A percentile compares a stretch with the other conserved stretches of the same genome.
Evolutionary conservation across 2,797 vertebrate genomes (phyloP).

Genomic region (Fratercula arctica): DNA sequence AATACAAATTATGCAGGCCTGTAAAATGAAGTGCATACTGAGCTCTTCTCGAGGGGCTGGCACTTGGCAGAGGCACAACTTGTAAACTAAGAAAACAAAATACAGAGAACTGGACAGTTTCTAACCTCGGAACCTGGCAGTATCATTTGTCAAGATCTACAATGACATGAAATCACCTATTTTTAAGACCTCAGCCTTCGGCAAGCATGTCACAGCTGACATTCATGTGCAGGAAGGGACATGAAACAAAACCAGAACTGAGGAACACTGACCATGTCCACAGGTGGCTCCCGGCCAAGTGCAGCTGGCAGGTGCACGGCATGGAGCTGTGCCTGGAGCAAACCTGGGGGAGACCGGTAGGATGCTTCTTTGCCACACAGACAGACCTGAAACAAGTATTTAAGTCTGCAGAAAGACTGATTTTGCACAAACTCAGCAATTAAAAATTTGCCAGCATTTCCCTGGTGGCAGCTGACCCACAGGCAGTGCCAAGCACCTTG

Average conservation of each 20-base stretch:
- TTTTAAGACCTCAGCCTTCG: not conserved
- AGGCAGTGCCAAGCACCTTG: not conserved
- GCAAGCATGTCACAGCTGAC: not conserved
- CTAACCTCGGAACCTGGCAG: not conserved
- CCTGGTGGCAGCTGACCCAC: not conserved
- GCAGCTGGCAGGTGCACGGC: fast-evolving
- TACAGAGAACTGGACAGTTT: not conserved
- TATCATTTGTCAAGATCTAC: not conserved
- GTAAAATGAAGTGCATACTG: not conserved
- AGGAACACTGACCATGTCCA: not conserved
- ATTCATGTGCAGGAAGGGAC: not conserved
- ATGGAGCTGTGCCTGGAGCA: fast-evolving
- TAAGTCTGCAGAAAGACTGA: not conserved
- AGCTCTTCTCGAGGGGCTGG: not conserved
- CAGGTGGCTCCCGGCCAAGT: not conserved
- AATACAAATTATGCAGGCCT: not conserved
- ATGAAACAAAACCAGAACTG: not conserved
- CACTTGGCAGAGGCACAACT: not conserved
- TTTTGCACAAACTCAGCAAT: not conserved
- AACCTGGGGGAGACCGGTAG: fast-evolving
- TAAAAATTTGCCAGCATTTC: not conserved
- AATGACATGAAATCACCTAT: not conserved
- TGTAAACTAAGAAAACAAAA: not conserved
- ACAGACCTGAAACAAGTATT: not conserved
- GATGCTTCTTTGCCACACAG: not conserved